Evolutionary conservation across 2,113 vertebrate genomes (phyloP), one percentile per base, ranked within the genome.

Genomic region (Anolis sagrei): DNA sequence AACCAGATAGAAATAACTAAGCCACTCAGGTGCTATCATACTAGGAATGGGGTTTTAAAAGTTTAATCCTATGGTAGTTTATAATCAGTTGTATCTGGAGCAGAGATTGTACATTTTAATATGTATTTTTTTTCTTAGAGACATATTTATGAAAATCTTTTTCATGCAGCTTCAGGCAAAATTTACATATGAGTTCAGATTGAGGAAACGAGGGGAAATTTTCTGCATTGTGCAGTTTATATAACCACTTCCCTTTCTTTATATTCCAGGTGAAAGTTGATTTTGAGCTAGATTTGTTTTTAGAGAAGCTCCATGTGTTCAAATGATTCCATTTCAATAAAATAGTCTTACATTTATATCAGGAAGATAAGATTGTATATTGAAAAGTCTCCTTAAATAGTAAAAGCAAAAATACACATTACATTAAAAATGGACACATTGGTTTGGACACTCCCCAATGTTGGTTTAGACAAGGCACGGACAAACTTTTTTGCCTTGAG

Each of bases 91-190:
- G 69, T 51, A 58, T 7, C 66, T 51, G 72, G n/a, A 21, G 80
- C 27, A 2, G 74, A 72, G 81, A 86, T 89, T 79, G 70, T 49
- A 0, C n/a, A 73, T 89, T 76, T 90, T 29, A 68, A 9, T 68
- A 51, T n/a, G 8, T 73, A 11, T 7, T 34, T 64, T 32, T 36
- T 64, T 11, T 62, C 29, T 82, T 34, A 44, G 48, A 25, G 48
- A 72, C 25, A n/a, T 32, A 68, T 18, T 82, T 77, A 32, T 73
- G 39, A 72, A 72, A 36, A 7, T 48, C 7, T 73, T 64, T 44
- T 73, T 62, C 25, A 64, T 79, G 66, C 61, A 49, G 77, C 81
- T 80, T 79, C 87, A 87, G 92, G 89, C 90, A 68, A 49, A 76
- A 49, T 86, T 62, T 49, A 69, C 32, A 23, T 1, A 25, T 27